Evolutionary conservation across 2,113 vertebrate genomes (phyloP).

Genomic region (Saccopteryx leptura): DNA sequence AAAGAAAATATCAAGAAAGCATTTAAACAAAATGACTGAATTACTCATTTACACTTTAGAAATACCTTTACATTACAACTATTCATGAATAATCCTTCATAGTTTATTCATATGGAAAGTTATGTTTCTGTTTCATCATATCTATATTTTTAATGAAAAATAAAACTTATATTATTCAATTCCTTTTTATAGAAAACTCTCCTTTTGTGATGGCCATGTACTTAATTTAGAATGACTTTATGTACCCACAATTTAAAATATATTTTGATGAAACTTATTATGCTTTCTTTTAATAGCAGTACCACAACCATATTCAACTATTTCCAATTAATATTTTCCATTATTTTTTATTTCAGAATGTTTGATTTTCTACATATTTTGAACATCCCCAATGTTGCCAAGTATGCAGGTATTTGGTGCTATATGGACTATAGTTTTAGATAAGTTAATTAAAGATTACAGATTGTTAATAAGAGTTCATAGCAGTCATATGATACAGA

Average conservation of each 20-base stretch:
- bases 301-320: background rate
- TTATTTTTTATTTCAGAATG: constrained; percentile 12
- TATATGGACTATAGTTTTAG: background rate
- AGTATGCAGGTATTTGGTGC: background rate
- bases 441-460: background rate
- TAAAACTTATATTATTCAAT: background rate
- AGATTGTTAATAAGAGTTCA: background rate
- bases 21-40: background rate
- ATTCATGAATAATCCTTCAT: background rate
- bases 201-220: background rate
- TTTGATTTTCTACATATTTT: background rate
- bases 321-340: background rate
- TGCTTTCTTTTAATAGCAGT: background rate
- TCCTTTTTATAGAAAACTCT: background rate
- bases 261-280: constrained; percentile 7
- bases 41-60: background rate
- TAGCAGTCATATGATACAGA: background rate
- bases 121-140: background rate
- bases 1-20: background rate
- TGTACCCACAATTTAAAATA: background rate
- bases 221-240: background rate
- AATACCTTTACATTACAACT: background rate
- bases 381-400: background rate
- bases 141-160: background rate
- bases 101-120: background rate